Evolutionary conservation across 2,797 vertebrate genomes (phyloP).

Genomic region (Tiaroga cobitis): DNA sequence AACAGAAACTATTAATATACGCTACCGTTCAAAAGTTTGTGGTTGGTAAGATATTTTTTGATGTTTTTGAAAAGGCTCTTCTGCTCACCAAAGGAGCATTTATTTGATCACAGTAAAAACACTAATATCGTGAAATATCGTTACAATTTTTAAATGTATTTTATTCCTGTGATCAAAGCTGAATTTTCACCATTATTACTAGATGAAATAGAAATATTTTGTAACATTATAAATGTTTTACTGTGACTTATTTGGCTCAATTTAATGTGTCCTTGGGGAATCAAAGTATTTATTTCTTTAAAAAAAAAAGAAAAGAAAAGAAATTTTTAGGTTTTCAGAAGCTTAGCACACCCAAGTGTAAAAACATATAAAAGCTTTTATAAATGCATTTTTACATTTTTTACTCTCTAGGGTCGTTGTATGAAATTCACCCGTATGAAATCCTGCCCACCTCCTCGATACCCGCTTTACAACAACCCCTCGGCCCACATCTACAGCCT

Average conservation of each 20-base stretch:
- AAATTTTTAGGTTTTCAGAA: neutral
- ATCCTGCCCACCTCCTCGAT: conserved; percentile 81
- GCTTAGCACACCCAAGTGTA: neutral
- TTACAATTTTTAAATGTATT: neutral
- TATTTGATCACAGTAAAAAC: neutral
- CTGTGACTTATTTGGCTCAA: neutral
- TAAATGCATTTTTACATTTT: conserved; percentile 4
- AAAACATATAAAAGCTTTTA: neutral
- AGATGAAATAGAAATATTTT: neutral
- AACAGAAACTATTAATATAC: neutral
- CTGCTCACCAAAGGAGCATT: neutral
- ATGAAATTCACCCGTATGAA: conserved; percentile 91
- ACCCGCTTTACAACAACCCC: conserved; percentile 86
- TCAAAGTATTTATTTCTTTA: neutral
- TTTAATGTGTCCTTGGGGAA: neutral
- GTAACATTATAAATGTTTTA: neutral
- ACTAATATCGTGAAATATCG: neutral
- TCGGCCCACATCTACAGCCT: conserved; percentile 86
- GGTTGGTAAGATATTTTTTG: neutral
- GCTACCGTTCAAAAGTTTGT: neutral
- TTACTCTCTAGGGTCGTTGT: conserved; percentile 85
- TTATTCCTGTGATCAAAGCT: neutral
- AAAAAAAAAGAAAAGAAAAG: no score
- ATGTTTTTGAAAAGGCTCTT: neutral
- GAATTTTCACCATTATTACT: neutral